Evolutionary conservation across 2,888 invertebrate species (phyloP).

Genomic region (Enoplolaimus lenunculus): DNA sequence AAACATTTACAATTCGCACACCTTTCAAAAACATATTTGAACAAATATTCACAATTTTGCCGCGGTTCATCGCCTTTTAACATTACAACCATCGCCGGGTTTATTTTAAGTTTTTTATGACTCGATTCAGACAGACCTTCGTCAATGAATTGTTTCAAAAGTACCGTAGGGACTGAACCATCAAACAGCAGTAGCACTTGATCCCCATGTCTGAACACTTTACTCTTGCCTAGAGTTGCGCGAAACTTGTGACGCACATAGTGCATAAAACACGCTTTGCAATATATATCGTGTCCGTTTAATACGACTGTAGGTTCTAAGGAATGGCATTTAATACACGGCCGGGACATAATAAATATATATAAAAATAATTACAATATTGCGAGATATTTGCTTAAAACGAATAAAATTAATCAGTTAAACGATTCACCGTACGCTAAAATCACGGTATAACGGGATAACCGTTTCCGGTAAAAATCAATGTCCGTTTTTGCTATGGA

Average conservation of each 20-base stretch:
- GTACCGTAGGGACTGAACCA: background rate
- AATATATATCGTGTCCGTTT: constrained; percentile 32
- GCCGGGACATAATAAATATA: too few species aligned
- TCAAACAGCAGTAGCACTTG: background rate
- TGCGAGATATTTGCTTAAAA: too few species aligned
- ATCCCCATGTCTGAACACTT: background rate
- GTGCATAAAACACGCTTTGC: constrained; percentile 31
- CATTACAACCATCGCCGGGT: background rate
- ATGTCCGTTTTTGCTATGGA: too few species aligned
- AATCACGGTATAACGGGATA: too few species aligned
- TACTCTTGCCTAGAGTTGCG: constrained; percentile 30
- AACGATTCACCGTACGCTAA: too few species aligned
- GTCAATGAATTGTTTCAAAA: background rate
- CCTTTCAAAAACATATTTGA: too few species aligned
- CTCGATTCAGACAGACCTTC: background rate
- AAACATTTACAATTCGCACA: too few species aligned
- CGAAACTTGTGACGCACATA: constrained; percentile 35
- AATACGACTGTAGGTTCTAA: constrained; percentile 16
- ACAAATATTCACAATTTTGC: too few species aligned
- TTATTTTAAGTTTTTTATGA: background rate
- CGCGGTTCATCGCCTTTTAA: too few species aligned
- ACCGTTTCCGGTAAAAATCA: too few species aligned
- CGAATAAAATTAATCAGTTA: too few species aligned
- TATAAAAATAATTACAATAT: too few species aligned
- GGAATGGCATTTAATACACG: background rate